Conservation (phyloP, 2,888 invertebrate genomes). For the Heliconius cydno region DNA sequence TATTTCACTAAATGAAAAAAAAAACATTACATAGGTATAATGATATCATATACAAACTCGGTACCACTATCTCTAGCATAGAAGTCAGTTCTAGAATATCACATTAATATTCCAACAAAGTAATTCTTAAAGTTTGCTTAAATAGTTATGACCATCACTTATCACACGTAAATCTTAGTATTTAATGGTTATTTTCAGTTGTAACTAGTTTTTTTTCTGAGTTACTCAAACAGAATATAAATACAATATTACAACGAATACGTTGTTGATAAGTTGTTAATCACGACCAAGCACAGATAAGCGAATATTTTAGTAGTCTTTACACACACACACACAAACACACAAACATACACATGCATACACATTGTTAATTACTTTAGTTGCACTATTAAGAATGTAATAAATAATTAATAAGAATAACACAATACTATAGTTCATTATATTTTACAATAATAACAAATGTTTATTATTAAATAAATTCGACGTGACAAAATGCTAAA, state of each 20-base stretch:
- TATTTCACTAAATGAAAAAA: background rate
- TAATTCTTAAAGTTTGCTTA: conserved; percentile 14
- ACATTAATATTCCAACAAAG: conserved; percentile 14
- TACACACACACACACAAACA: conserved; percentile 5
- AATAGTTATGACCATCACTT: conserved; percentile 5
- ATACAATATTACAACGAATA: conserved; percentile 10
- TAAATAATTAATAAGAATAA: too few species aligned
- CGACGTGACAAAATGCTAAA: too few species aligned
- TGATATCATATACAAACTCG: background rate
- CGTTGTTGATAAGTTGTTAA: conserved; percentile 42
- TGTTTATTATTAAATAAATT: too few species aligned
- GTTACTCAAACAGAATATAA: conserved; percentile 21
- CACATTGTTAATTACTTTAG: background rate
- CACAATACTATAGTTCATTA: too few species aligned
- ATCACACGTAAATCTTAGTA: conserved; percentile 11
- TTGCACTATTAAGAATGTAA: background rate
- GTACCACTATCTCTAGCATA: background rate
- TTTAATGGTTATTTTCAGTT: conserved; percentile 27
- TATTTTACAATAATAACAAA: too few species aligned
- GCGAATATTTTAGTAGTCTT: conserved; percentile 11
- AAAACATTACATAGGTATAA: background rate
- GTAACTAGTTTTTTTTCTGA: conserved; percentile 35
- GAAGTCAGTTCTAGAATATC: background rate
- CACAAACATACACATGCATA: too few species aligned
- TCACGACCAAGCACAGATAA: conserved; percentile 36